These are phyloP conservation scores for Melanotaenia pygmaea DNA, from an alignment of 2,797 vertebrate genomes.

Conservation along the genomic window DNA sequence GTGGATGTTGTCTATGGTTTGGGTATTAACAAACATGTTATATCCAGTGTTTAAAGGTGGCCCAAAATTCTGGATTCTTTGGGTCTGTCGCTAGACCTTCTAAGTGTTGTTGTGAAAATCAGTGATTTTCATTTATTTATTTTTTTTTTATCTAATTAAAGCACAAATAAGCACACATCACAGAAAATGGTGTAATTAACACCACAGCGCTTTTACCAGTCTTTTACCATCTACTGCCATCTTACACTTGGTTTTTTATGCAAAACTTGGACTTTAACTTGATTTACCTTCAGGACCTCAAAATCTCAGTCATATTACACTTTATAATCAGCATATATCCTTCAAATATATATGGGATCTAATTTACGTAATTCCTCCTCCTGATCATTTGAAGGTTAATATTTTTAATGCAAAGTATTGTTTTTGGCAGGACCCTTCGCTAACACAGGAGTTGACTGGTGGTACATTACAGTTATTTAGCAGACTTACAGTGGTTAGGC, in stretches of 20 bases:
- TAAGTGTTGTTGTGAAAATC: background rate
- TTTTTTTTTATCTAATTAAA: background rate
- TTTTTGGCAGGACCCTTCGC: too few species aligned
- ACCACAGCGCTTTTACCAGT: background rate
- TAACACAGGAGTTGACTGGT: too few species aligned
- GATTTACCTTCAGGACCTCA: background rate
- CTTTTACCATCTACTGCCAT: background rate
- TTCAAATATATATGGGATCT: too few species aligned
- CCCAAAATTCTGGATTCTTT: background rate
- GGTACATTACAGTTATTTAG: too few species aligned
- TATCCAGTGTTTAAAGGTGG: background rate
- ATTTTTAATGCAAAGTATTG: too few species aligned
- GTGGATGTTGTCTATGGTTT: background rate
- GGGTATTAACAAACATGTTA: background rate
- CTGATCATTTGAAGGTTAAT: too few species aligned
- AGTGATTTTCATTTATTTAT: background rate
- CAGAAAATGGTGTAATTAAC: background rate
- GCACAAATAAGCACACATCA: background rate
- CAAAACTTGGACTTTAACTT: background rate
- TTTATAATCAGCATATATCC: too few species aligned
- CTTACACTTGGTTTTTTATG: background rate
- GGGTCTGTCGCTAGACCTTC: background rate
- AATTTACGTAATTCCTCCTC: too few species aligned
- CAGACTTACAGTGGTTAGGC: too few species aligned
- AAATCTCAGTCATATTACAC: background rate